Evolutionary conservation across 2,113 vertebrate species (phyloP).

Genomic region (Marmota monax): DNA sequence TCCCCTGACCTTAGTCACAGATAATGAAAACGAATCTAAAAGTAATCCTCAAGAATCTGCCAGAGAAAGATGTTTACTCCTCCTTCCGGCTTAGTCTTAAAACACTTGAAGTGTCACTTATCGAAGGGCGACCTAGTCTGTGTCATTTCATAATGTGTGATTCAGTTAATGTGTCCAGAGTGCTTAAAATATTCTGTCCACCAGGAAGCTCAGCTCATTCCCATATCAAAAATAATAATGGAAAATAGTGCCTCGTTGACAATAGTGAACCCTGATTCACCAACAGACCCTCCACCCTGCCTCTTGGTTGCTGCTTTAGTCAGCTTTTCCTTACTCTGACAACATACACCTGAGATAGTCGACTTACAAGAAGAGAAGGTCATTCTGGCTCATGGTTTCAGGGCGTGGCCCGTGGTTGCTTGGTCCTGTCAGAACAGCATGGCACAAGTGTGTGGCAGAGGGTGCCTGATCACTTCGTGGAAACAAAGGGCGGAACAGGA

Average conservation of each 20-base stretch:
- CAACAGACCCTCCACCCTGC: background rate
- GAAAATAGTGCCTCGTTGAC: too few species aligned
- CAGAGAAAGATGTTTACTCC: background rate
- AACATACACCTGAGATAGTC: background rate
- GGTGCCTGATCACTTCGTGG: background rate
- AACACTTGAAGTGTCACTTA: background rate
- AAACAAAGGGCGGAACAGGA: background rate
- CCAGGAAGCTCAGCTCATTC: background rate
- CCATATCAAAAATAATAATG: fast-evolving
- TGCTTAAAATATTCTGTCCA: background rate
- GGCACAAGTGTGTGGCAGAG: background rate
- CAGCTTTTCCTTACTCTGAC: background rate
- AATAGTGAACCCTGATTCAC: fast-evolving
- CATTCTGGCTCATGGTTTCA: background rate
- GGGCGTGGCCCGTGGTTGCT: background rate
- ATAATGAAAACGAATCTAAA: background rate
- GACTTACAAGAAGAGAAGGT: background rate
- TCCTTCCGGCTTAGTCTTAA: background rate
- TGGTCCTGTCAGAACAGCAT: background rate
- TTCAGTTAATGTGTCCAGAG: fast-evolving
- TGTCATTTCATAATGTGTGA: background rate
- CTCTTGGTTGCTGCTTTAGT: too few species aligned
- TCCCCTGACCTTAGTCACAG: background rate
- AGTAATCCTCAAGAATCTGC: background rate
- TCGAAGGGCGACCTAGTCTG: background rate